phyloP scores from a whole-genome alignment of 2,113 vertebrate genomes.

The Chamaetylas fuelleborni region DNA sequence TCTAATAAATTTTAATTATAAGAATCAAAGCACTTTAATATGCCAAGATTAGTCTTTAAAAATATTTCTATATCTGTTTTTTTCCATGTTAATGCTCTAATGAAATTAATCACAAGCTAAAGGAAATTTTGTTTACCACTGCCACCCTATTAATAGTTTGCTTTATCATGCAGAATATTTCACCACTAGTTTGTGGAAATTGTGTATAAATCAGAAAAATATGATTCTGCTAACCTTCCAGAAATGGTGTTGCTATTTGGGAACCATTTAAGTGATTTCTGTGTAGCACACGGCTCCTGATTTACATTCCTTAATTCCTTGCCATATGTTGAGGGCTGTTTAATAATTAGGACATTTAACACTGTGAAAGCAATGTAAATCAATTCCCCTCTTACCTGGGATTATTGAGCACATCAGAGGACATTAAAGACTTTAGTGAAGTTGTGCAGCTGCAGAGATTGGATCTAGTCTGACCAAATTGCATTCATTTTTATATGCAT shows the following conservation, averaged over 20 bases:
- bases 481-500: not conserved
- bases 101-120: not conserved
- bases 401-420: not conserved
- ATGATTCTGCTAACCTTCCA: not conserved
- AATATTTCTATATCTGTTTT: not conserved
- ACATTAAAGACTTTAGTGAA: not conserved
- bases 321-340: constrained; percentile 9
- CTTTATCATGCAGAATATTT: not conserved
- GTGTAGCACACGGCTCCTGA: not conserved
- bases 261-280: not conserved
- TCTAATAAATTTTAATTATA: constrained; percentile 33
- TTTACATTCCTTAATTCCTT: constrained; percentile 6
- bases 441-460: not conserved
- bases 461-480: not conserved
- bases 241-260: not conserved
- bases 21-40: not conserved
- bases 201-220: not conserved
- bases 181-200: not conserved
- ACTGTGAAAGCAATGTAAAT: not conserved
- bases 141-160: not conserved
- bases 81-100: not conserved
- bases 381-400: not conserved
- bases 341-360: constrained; percentile 23
- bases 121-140: constrained; percentile 16
- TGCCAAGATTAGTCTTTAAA: constrained; percentile 1